These are phyloP conservation scores for Petroica traversi DNA, from an alignment of 2,113 vertebrate species.

Conservation along the genomic window DNA sequence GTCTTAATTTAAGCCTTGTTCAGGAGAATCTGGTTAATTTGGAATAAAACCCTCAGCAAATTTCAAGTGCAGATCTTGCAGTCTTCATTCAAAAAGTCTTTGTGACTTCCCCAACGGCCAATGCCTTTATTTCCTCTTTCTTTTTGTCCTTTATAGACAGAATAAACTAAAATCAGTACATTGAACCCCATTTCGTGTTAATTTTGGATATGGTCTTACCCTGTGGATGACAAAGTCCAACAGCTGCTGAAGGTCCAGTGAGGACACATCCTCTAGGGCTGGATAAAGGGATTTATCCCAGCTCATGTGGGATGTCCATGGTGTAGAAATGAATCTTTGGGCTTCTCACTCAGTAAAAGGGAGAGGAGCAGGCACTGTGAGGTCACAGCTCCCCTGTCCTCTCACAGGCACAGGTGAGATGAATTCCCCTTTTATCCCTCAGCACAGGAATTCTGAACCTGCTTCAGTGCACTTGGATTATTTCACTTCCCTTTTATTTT, in stretches of 20 bases:
- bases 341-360: background rate
- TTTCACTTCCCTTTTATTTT: background rate
- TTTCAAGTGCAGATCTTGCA: background rate
- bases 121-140: background rate
- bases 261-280: background rate
- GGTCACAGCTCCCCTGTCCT: background rate
- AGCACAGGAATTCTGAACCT: background rate
- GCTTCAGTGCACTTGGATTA: background rate
- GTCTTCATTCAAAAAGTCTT: background rate
- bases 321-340: background rate
- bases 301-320: background rate
- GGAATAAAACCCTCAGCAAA: background rate
- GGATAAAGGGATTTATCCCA: background rate
- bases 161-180: background rate
- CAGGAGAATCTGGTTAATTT: background rate
- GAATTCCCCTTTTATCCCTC: background rate
- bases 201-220: background rate
- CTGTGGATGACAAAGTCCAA: background rate
- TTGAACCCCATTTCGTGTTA: background rate
- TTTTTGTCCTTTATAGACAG: background rate
- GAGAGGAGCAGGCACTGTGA: background rate
- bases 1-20: background rate
- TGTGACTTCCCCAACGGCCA: fast-evolving
- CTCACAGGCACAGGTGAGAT: background rate
- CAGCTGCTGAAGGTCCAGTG: background rate